Percentiles rank a stretch among this genome's conserved stretches.
These are phyloP conservation scores for Corvus moneduloides DNA, from an alignment of 2,113 vertebrate species.

Conservation along the genomic window DNA sequence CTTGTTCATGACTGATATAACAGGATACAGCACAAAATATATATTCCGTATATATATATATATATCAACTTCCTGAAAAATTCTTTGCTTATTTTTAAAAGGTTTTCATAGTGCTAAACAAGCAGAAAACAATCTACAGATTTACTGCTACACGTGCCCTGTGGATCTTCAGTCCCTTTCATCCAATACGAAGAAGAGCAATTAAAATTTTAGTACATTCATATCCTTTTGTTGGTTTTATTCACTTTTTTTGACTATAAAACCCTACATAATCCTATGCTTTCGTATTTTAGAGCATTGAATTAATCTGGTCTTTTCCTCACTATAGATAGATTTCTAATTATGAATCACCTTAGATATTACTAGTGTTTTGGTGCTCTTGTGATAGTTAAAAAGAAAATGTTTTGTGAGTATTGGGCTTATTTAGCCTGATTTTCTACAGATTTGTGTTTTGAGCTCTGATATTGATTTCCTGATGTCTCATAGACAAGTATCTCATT, in stretches of 20 bases:
- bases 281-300: not conserved
- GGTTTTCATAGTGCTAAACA: slow-evolving; percentile 96
- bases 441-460: not conserved
- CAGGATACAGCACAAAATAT: not conserved
- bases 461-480: not conserved
- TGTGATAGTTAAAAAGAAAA: not conserved
- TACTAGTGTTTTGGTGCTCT: not conserved
- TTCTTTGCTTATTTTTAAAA: slow-evolving; percentile 49
- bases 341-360: not conserved
- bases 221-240: slow-evolving; percentile 85
- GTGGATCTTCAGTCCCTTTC: slow-evolving; percentile 93
- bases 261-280: fast-evolving
- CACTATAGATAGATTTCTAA: not conserved
- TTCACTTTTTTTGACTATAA: not conserved
- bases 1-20: not conserved
- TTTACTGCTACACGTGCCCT: slow-evolving; percentile 93
- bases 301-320: not conserved
- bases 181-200: slow-evolving; percentile 84
- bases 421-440: not conserved
- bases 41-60: not conserved
- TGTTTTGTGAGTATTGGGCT: not conserved
- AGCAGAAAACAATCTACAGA: slow-evolving; percentile 94
- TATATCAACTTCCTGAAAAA: not conserved
- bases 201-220: slow-evolving; percentile 94
- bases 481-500: not conserved